phyloP scores from a whole-genome alignment of 2,113 vertebrate species.

The Chlamydotis undulata region DNA sequence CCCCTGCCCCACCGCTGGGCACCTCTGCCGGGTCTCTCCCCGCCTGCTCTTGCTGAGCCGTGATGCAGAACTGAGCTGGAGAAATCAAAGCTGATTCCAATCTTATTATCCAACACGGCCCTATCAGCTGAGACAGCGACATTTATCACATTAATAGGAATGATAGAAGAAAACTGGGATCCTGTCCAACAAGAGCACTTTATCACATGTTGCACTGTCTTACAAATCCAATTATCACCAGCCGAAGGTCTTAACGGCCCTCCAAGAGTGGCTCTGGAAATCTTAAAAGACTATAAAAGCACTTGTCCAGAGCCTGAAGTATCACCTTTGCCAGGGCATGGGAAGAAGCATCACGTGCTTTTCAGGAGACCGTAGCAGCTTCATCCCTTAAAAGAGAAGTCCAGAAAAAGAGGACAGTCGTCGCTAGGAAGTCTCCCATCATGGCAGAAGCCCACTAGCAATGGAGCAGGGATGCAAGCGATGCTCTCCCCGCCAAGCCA shows the following conservation, averaged over 20 bases:
- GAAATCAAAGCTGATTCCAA: constrained; percentile 76
- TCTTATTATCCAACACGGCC: constrained; percentile 80
- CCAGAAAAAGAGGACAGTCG: neutral
- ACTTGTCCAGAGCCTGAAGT: constrained; percentile 31
- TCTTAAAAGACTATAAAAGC: constrained; percentile 65
- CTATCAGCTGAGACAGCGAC: constrained; percentile 79
- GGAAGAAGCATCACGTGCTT: neutral
- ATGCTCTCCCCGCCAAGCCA: neutral
- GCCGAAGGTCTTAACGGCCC: constrained; percentile 75
- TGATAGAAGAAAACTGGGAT: constrained; percentile 79
- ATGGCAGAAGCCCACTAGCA: rapidly evolving
- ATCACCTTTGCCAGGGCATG: neutral
- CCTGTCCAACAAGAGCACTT: constrained; percentile 75
- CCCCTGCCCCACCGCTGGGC: neutral
- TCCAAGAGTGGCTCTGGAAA: constrained; percentile 70
- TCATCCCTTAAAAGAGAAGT: too few relatives aligned
- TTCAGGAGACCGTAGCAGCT: neutral
- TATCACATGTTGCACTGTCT: constrained; percentile 82
- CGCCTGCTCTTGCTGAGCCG: neutral
- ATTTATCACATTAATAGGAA: constrained; percentile 86
- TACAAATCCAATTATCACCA: constrained; percentile 84
- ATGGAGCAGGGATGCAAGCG: rapidly evolving
- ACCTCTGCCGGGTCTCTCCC: neutral
- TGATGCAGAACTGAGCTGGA: constrained; percentile 46
- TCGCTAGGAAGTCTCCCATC: neutral